Percentiles rank a stretch among this genome's conserved stretches.
Evolutionary conservation across 2,113 vertebrate genomes (phyloP).

Genomic region (Chunga burmeisteri): DNA sequence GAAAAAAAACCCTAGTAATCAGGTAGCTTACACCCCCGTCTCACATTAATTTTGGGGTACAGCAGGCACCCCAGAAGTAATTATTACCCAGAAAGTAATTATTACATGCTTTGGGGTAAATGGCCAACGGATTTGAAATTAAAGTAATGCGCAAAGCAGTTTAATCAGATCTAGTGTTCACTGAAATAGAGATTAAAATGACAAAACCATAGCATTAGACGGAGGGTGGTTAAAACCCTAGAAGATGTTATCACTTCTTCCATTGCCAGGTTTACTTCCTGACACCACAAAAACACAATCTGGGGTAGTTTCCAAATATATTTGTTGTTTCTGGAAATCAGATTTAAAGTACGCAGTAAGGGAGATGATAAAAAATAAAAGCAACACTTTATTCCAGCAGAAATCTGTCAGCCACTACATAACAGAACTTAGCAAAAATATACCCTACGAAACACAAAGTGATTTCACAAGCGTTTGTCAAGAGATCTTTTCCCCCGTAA

Average conservation of each 20-base stretch:
- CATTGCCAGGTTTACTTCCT: not conserved
- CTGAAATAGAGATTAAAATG: not conserved
- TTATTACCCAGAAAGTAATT: not conserved
- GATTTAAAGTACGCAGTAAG: not conserved
- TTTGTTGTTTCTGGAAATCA: conserved; percentile 11
- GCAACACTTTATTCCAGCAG: not conserved
- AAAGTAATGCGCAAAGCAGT: not conserved
- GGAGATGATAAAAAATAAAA: not conserved
- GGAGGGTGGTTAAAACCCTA: not conserved
- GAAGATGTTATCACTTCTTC: not conserved
- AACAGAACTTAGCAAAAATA: not conserved
- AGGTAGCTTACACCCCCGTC: not conserved
- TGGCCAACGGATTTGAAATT: not conserved
- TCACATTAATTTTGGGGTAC: not conserved
- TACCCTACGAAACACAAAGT: not conserved
- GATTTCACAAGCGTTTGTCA: not conserved
- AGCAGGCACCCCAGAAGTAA: not conserved
- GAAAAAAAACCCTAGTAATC: not conserved
- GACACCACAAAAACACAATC: not conserved
- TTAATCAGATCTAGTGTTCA: not conserved
- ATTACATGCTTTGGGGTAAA: not conserved
- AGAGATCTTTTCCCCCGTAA: not conserved
- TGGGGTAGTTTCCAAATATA: not conserved
- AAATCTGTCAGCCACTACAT: not conserved
- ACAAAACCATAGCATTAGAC: not conserved